Base-by-base conservation (phyloP, 1,140 invertebrate species). In the Oscheius sp. region DNA sequence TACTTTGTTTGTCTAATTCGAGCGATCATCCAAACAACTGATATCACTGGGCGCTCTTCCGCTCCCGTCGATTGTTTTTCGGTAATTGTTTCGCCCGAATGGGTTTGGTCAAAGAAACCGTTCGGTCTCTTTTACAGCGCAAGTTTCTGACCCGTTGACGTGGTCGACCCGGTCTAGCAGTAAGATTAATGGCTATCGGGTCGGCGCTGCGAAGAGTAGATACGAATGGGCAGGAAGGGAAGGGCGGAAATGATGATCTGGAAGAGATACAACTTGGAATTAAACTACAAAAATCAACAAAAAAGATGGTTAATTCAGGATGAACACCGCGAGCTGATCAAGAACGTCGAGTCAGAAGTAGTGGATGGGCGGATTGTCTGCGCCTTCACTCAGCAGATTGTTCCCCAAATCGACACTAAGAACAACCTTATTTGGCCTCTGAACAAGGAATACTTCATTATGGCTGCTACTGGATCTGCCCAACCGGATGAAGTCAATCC, bases 401-500 rank as follows among this genome's bases (percentile, higher is more conserved):
- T 68, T 32, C 67, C 67, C 0, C 36, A 68, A 31, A 68, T 68
- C 45, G 67, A 68, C 32, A 68, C 35, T n/a, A 68, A 68, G 23
- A 59, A 68, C 45, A 55, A 55, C 1, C 29, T 46, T 1, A 61
- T 68, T 59, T 68, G 67, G 67, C 58, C 36, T 61, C 52, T 68
- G 23, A 42, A 68, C 29, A n/a, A 20, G 20, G 49, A 49, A 0
- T 68, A 28, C 29, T 59, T 38, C 45, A 4, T 68, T 3, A 68
- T 68, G 67, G 67, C 55, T 13, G 67, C 67, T 3, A 68, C 67
- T 28, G 67, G 67, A 42, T 68, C 67, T 0, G 67, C 67, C 23
- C 67, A 68, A 31, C 67, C 67, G 10, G 67, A 68, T 68, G 67
- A 68, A 35, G 67, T 68, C 0, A 68, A 68, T 49, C 49, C 32